Evolutionary conservation across 2,113 vertebrate genomes (phyloP), one percentile per base, ranked within the genome.

Genomic region (Tenrec ecaudatus): DNA sequence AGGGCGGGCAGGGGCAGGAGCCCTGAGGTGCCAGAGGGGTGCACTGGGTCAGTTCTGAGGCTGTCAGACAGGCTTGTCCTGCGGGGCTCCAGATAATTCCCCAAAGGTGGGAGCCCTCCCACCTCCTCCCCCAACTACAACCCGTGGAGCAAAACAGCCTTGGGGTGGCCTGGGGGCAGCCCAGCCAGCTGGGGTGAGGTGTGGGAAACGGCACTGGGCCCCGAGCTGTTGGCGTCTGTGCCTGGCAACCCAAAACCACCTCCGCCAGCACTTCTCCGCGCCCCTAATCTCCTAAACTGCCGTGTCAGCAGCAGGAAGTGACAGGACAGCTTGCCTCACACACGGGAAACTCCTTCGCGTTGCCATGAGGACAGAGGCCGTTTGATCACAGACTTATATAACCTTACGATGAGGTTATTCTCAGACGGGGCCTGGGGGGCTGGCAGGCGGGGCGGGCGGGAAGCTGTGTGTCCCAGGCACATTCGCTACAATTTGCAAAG

Each of bases 271-370:
- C 95, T 98, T 97, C 97, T 91, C 4, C 47, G 9, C 47, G 47
- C 96, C 47, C 97, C 92, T 98, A 97, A 97, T 98, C 97, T 91
- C 95, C 97, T 97, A 4, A 98, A 98, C 97, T 97, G 97, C 97
- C 97, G 98, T 98, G 98, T 98, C 98, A 98, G 98, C 98, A 98
- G 92, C 97, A 98, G 98, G 98, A 98, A 98, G 98, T 98, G 98
- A 98, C 98, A 98, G 97, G 96, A 94, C 93, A 94, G 97, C 97
- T 31, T 94, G 98, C 96, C 96, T 97, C 97, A 96, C 94, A 96
- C 90, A 97, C 93, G 98, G 98, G 98, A 98, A 98, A 98, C 98
- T 98, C 98, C 98, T 98, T 94, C 93, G 95, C 91, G 98, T 98
- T 98, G 96, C 98, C 97, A 98, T 98, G 96, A 97, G 95, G 95